Base-by-base conservation (phyloP, 1,140 invertebrate species). In the Planococcus citri region DNA sequence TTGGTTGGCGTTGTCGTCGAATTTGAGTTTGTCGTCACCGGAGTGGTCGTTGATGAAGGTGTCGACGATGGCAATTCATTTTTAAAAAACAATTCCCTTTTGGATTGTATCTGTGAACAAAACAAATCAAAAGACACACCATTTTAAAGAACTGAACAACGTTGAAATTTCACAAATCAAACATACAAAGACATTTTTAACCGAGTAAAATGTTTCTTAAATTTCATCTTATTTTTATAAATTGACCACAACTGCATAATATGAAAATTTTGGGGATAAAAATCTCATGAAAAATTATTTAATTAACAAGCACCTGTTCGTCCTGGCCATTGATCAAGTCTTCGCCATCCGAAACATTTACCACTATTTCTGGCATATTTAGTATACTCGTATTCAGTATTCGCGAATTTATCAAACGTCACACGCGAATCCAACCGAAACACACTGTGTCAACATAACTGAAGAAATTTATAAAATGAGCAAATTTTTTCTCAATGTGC, bases 31-130 rank as follows among this genome's bases (percentile, higher is more conserved):
- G 71, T 29, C 10, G 68, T 64, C 17, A 68, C 14, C 27, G 77
- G 24, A 74, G 74, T 61, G 76, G 79, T 57, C 80, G 80, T 61
- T 79, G 82, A 41, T 80, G 81, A 60, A 80, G 81, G 70, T 78
- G 75, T 29, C 77, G 76, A 74, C 79, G 81, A 77, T 21, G 81
- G 80, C 29, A 79, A 76, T 51, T 80, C 80, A 74, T 78, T 80
- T 78, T 89, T 89, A 80, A 89, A 89, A 79, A 89, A 89, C 75
- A 88, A 79, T 79, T 89, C 87, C 69, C 88, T 83, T 79, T 89
- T 89, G 77, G 83, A 84, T 79, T 88, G 87, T 77, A 88, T 83
- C 87, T 89, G 81, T 24, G 83, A 83, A 33, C n/a, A n/a, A 37
- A 37, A 37, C 33, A 37, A 37, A 37, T 8, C 33, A 37, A 37